Conservation (phyloP, 1,140 invertebrate species). For the Pantala flavescens region DNA sequence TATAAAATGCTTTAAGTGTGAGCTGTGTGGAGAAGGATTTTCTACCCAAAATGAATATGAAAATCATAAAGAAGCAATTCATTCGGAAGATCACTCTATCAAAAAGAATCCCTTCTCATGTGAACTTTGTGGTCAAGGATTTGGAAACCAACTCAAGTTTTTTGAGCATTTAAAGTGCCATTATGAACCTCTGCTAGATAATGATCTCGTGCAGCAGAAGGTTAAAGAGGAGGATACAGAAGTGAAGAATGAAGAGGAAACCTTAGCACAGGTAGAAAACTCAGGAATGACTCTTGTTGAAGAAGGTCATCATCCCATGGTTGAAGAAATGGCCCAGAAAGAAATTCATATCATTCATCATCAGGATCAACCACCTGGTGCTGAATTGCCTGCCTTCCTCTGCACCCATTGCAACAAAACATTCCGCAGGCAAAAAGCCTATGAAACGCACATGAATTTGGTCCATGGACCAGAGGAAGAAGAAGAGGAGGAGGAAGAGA, state of each 20-base stretch:
- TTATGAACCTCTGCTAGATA: constrained; percentile 49
- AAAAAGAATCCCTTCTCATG: constrained; percentile 41
- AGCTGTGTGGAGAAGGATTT: constrained; percentile 33
- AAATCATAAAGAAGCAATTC: constrained; percentile 22
- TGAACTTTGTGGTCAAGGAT: constrained; percentile 52
- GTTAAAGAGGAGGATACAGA: constrained; percentile 13
- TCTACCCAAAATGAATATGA: constrained; percentile 26
- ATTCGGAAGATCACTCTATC: background rate
- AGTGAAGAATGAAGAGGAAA: constrained; percentile 16
- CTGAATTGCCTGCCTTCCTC: constrained; percentile 30
- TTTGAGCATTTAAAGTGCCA: constrained; percentile 70
- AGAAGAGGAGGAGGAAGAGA: background rate
- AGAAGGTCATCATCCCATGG: background rate
- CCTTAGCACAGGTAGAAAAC: background rate
- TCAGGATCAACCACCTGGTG: constrained; percentile 15
- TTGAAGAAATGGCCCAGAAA: background rate
- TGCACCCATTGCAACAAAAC: constrained; percentile 51
- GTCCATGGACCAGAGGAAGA: constrained; percentile 30
- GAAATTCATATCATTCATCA: background rate
- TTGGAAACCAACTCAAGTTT: constrained; percentile 60
- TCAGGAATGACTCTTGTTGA: background rate
- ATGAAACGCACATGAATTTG: constrained; percentile 48
- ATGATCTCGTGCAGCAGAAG: background rate
- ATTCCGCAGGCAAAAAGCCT: constrained; percentile 53
- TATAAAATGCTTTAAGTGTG: constrained; percentile 31